A percentile compares a stretch with the other conserved stretches of the same genome.
Evolutionary conservation across 2,797 vertebrate species (phyloP).

Genomic region (Loriculus beryllinus): DNA sequence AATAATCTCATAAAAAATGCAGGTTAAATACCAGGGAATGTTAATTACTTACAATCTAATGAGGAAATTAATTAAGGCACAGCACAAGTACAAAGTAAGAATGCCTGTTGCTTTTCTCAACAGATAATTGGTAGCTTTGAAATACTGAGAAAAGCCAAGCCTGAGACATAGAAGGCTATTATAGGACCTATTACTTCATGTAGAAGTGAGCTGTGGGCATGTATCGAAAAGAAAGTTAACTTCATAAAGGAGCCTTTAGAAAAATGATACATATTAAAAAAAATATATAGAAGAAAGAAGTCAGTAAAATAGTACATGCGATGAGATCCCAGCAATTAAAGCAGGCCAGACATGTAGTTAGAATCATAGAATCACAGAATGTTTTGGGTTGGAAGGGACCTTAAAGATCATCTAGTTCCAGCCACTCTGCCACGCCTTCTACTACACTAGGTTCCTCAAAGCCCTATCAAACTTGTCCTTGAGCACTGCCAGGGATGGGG

Average conservation of each 20-base stretch:
- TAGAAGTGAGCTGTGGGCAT: neutral
- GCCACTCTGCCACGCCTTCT: neutral
- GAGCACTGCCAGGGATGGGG: neutral
- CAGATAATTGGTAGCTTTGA: slow-evolving; percentile 42
- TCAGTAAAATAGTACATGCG: neutral
- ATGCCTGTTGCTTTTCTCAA: slow-evolving; percentile 24
- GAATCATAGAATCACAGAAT: neutral
- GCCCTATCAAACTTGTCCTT: neutral
- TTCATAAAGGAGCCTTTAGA: neutral
- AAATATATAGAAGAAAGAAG: neutral
- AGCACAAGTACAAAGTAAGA: slow-evolving; percentile 24
- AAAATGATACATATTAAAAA: neutral
- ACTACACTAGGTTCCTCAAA: neutral
- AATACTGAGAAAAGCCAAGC: neutral
- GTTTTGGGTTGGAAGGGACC: neutral
- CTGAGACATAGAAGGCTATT: neutral
- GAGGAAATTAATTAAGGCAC: slow-evolving; percentile 46
- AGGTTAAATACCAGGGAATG: neutral
- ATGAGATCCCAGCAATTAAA: neutral
- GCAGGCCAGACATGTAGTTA: neutral
- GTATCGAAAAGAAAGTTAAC: neutral
- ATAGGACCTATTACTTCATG: neutral
- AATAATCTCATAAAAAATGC: slow-evolving; percentile 1
- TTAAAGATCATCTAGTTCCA: neutral
- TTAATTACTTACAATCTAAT: slow-evolving; percentile 40